Conservation (phyloP, 2,797 vertebrate species). For the Bucorvus abyssinicus region DNA sequence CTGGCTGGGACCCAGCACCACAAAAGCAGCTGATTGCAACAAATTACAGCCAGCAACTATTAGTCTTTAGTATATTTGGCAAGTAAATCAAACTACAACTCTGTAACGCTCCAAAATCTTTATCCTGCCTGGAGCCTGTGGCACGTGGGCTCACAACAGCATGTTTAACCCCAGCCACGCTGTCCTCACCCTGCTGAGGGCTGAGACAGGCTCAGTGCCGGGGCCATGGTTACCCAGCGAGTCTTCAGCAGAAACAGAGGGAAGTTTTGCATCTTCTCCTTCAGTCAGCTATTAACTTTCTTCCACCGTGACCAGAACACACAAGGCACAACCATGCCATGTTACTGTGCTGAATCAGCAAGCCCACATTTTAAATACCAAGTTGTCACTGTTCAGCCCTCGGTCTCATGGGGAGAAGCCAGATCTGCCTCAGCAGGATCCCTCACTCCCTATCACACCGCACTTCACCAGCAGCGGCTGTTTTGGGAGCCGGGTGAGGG, state of each 20-base stretch:
- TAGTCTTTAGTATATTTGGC: neutral
- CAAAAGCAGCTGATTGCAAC: neutral
- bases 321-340: neutral
- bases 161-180: neutral
- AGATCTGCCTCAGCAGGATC: neutral
- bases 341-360: accelerated
- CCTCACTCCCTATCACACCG: accelerated
- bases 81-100: neutral
- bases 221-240: neutral
- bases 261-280: neutral
- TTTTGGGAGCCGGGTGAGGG: neutral
- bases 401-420: accelerated
- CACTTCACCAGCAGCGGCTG: neutral
- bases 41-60: neutral
- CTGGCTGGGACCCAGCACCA: neutral
- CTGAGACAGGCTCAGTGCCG: neutral
- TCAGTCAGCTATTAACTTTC: neutral
- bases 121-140: neutral
- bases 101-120: neutral
- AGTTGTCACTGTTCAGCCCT: neutral
- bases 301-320: neutral
- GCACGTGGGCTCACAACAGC: neutral
- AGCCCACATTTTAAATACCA: neutral
- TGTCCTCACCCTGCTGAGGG: neutral
- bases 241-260: neutral